Evolutionary conservation across 2,888 invertebrate species (phyloP).

Genomic region (Brachypalpus laphriformis): DNA sequence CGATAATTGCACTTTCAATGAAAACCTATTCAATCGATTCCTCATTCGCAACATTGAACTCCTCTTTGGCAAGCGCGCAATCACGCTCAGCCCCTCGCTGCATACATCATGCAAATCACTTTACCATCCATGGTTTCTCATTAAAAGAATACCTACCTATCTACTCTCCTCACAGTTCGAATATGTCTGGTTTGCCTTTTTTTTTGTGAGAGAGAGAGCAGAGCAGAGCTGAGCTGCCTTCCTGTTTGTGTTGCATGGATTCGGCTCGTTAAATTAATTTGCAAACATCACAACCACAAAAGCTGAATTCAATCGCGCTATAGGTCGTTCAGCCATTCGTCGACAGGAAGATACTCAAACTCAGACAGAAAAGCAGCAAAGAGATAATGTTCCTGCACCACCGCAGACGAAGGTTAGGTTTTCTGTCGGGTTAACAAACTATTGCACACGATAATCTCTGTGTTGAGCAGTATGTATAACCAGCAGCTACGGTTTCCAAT

Average conservation of each 20-base stretch:
- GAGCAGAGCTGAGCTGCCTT: background rate
- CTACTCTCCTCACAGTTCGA: slow-evolving; percentile 35
- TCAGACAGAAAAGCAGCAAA: background rate
- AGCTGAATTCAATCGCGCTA: slow-evolving; percentile 55
- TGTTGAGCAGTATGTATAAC: background rate
- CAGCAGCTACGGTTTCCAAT: slow-evolving; percentile 56
- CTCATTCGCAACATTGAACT: background rate
- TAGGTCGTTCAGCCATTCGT: slow-evolving; percentile 21
- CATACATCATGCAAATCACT: slow-evolving; percentile 58
- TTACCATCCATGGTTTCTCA: slow-evolving; percentile 55
- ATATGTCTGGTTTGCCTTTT: slow-evolving; percentile 5
- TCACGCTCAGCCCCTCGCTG: background rate
- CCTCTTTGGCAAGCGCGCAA: background rate
- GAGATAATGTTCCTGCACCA: slow-evolving; percentile 16
- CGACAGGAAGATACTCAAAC: slow-evolving; percentile 4
- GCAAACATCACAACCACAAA: slow-evolving; percentile 63
- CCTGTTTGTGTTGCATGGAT: slow-evolving; percentile 42
- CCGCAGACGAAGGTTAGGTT: slow-evolving; percentile 28
- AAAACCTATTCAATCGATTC: slow-evolving; percentile 1
- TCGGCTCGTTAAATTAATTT: slow-evolving; percentile 71
- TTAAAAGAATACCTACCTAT: slow-evolving; percentile 48
- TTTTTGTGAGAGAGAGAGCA: background rate
- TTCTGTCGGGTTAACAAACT: slow-evolving; percentile 65
- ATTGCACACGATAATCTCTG: slow-evolving; percentile 50
- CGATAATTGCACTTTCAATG: slow-evolving; percentile 20